Evolutionary conservation across 2,797 vertebrate genomes (phyloP).

Genomic region (Pelobates cultripes): DNA sequence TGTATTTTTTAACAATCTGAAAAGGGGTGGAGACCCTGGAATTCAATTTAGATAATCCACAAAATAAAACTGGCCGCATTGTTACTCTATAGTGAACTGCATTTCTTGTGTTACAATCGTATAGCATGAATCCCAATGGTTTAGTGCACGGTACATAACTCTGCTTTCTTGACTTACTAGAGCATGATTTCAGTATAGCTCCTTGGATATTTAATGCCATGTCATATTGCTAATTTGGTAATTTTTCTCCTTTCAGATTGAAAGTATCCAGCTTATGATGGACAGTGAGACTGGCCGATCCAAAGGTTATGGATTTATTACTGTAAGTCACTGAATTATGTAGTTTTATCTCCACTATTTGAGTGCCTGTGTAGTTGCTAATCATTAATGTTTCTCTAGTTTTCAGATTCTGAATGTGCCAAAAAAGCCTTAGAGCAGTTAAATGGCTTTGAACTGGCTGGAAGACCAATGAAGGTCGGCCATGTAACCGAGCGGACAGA

Average conservation of each 20-base stretch:
- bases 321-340: constrained; percentile 73
- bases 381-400: constrained; percentile 70
- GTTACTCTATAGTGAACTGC: too few relatives aligned
- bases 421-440: constrained; percentile 96
- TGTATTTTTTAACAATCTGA: too few relatives aligned
- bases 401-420: constrained; percentile 92
- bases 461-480: constrained; percentile 96
- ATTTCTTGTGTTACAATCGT: too few relatives aligned
- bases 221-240: neutral
- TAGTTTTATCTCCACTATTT: too few relatives aligned
- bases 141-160: too few relatives aligned
- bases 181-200: too few relatives aligned
- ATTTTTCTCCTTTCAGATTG: constrained; percentile 78
- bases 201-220: too few relatives aligned
- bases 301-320: constrained; percentile 97
- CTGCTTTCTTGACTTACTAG: too few relatives aligned
- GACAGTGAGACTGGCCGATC: constrained; percentile 93
- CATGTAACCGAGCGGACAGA: constrained; percentile 93
- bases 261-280: constrained; percentile 98
- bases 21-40: too few relatives aligned
- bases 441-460: constrained; percentile 94
- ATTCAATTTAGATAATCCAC: too few relatives aligned
- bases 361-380: neutral
- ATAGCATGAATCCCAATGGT: too few relatives aligned
- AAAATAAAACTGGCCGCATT: too few relatives aligned